These are phyloP conservation scores for Rhinoptilus africanus DNA, from an alignment of 2,113 vertebrate species.

Conservation along the genomic window DNA sequence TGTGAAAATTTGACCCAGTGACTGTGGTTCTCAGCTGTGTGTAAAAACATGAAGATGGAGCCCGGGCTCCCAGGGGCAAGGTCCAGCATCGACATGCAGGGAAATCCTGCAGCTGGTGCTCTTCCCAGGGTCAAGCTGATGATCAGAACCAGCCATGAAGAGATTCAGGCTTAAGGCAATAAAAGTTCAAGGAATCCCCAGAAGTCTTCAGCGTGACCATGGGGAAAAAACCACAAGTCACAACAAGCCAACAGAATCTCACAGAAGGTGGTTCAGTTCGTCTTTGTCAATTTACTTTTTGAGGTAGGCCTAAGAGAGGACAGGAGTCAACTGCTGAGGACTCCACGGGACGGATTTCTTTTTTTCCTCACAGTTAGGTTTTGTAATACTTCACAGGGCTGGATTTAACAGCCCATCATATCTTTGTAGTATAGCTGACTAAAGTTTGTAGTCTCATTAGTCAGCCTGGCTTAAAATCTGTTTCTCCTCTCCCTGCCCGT, in stretches of 20 bases:
- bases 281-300: neutral
- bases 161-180: conserved; percentile 8
- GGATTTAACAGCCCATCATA: neutral
- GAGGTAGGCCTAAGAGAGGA: neutral
- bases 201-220: neutral
- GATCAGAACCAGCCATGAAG: neutral
- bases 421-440: neutral
- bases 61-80: neutral
- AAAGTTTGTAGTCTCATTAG: neutral
- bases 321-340: conserved; percentile 2
- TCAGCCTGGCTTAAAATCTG: neutral
- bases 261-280: neutral
- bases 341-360: neutral
- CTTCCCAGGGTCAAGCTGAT: conserved; percentile 11
- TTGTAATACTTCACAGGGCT: neutral
- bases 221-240: neutral
- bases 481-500: neutral
- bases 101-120: neutral
- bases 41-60: neutral
- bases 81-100: fast-evolving
- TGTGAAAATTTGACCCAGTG: conserved; percentile 51
- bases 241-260: neutral
- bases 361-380: neutral
- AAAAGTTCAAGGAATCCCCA: conserved; percentile 11
- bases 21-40: conserved; percentile 1